These are phyloP conservation scores for Cylas formicarius DNA, from an alignment of 1,140 invertebrate genomes.

Conservation along the genomic window DNA sequence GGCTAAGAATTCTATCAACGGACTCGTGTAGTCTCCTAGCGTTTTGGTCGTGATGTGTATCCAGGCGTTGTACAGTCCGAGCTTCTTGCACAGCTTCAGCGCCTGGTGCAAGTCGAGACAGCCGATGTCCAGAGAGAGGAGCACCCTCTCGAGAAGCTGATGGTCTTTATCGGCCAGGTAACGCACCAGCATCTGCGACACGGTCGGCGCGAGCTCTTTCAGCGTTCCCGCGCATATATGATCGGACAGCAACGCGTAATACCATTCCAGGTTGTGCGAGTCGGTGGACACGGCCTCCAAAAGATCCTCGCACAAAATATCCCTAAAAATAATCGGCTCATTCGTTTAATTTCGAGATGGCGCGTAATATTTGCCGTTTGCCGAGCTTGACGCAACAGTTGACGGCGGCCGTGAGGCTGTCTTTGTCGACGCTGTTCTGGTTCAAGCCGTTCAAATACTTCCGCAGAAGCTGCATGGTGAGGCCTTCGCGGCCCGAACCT, in stretches of 20 bases:
- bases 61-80: constrained; percentile 77
- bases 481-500: constrained; percentile 33
- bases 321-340: constrained; percentile 25
- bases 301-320: constrained; percentile 45
- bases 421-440: constrained; percentile 35
- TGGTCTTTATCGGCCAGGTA: constrained; percentile 52
- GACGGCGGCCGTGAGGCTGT: constrained; percentile 38
- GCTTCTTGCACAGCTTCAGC: constrained; percentile 69
- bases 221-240: constrained; percentile 44
- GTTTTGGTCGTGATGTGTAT: constrained; percentile 85
- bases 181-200: constrained; percentile 60
- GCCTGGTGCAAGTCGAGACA: constrained; percentile 85
- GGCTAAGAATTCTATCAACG: constrained; percentile 70
- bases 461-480: constrained; percentile 30
- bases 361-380: constrained; percentile 41
- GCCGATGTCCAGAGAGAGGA: constrained; percentile 72
- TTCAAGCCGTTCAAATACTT: constrained; percentile 36
- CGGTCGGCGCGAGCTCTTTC: constrained; percentile 49
- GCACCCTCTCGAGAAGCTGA: constrained; percentile 67
- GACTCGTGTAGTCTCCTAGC: constrained; percentile 74
- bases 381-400: constrained; percentile 41
- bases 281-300: constrained; percentile 43
- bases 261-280: constrained; percentile 39
- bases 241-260: constrained; percentile 43
- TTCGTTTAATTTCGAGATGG: background rate